A percentile compares a stretch with the other conserved stretches of the same genome.
These are phyloP conservation scores for Tetrapedia diversipes DNA, from an alignment of 2,888 invertebrate genomes.

Conservation along the genomic window DNA sequence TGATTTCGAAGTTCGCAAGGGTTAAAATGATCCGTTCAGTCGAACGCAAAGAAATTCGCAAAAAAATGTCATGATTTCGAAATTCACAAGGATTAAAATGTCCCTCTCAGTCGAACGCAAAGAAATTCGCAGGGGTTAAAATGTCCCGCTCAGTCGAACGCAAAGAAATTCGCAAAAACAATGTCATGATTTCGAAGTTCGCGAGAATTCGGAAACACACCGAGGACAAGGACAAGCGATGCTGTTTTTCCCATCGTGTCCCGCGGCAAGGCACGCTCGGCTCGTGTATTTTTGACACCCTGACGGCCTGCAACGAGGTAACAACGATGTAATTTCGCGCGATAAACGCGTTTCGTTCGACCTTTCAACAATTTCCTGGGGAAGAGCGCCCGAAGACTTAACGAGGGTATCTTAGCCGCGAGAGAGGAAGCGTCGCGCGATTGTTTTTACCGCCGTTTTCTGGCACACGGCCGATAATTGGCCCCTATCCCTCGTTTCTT, in stretches of 20 bases:
- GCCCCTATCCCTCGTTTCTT: constrained; percentile 46
- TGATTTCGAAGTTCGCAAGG: no score
- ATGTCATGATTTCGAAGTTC: not conserved
- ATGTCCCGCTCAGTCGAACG: no score
- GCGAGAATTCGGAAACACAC: not conserved
- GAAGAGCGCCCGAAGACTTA: no score
- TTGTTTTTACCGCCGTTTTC: constrained; percentile 67
- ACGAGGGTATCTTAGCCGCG: constrained; percentile 35
- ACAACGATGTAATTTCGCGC: constrained; percentile 66
- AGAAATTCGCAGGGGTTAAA: no score
- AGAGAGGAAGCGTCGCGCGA: constrained; percentile 32
- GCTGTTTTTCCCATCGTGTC: not conserved
- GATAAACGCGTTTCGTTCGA: constrained; percentile 70
- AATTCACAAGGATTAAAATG: no score
- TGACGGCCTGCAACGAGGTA: constrained; percentile 29
- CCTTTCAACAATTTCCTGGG: constrained; percentile 66
- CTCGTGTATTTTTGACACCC: constrained; percentile 68
- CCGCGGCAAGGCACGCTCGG: constrained; percentile 20
- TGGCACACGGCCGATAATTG: constrained; percentile 65
- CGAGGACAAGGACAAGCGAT: not conserved
- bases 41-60: no score
- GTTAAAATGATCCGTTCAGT: no score
- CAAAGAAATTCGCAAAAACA: not conserved
- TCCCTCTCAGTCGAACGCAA: no score
- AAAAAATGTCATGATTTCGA: no score